phyloP scores from a whole-genome alignment of 2,888 invertebrate genomes.

The Alloscopus bannaensis region DNA sequence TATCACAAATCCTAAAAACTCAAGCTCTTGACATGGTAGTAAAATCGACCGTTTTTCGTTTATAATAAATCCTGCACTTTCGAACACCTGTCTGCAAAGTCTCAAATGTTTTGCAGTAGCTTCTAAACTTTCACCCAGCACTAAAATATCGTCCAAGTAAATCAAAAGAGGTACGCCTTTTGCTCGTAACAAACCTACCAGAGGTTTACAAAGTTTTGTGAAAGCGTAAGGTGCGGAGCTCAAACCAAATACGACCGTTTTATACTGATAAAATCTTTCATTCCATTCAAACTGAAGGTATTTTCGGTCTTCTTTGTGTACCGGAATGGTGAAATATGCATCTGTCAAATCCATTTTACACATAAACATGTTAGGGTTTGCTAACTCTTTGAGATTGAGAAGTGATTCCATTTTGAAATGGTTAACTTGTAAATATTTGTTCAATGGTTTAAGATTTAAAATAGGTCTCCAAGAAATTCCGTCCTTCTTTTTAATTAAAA shows the following conservation, averaged over 20 bases:
- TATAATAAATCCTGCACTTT: not conserved
- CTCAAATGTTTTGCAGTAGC: not conserved
- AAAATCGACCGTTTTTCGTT: not conserved
- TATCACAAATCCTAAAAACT: not conserved
- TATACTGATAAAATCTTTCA: constrained; percentile 30
- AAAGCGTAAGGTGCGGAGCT: constrained; percentile 38
- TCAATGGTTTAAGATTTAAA: constrained; percentile 54
- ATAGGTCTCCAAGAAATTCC: constrained; percentile 31
- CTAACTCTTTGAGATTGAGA: constrained; percentile 32
- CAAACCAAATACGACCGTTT: constrained; percentile 49
- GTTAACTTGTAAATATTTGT: constrained; percentile 26
- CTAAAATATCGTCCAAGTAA: constrained; percentile 53
- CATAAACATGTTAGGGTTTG: constrained; percentile 12
- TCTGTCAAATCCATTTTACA: constrained; percentile 56
- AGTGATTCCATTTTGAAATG: constrained; percentile 63
- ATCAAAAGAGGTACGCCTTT: constrained; percentile 29
- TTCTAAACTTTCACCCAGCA: not conserved
- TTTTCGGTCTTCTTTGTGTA: constrained; percentile 19
- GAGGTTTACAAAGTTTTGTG: constrained; percentile 46
- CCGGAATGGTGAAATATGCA: constrained; percentile 47
- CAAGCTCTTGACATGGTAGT: not conserved
- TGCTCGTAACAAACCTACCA: constrained; percentile 17
- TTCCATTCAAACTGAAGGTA: constrained; percentile 50
- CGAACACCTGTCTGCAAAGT: too few species aligned
- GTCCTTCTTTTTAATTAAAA: constrained; percentile 17